Evolutionary conservation across 2,888 invertebrate species (phyloP), one percentile per base, ranked within the genome.

Genomic region (Cecidostiba fungosa): DNA sequence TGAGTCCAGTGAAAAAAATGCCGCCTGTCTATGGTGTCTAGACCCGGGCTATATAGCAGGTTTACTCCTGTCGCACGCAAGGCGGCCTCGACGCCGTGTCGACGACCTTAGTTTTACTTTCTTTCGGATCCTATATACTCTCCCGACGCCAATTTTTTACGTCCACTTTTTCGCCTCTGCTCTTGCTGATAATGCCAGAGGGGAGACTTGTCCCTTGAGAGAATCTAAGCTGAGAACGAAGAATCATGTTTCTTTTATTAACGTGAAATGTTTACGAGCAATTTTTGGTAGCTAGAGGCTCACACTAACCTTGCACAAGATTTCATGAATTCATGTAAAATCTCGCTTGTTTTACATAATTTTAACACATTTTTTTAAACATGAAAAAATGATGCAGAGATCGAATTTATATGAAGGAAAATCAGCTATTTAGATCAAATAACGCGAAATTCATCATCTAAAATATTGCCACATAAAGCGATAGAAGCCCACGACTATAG

Each of bases 81-180:
- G n/a, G n/a, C n/a, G 23, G 66, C 23, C 66, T 66, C 39, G 72
- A n/a, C 36, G 72, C 36, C 32, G 72, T 72, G 72, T 72, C 72
- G 72, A 72, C 72, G 72, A 72, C 72, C 72, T 72, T 12, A 43
- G 36, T 43, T 43, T 32, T 39, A 70, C 70, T 32, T 66, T 66
- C 66, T 29, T 66, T 23, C n/a, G 14, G 29, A 59, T 12, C 43
- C 39, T 6, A 39, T 16, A 54, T 16, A 16, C 54, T 54, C 54
- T 23, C 62, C 26, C 12, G 66, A 26, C 29, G 66, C 66, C 26
- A 66, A 66, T 66, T 29, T 26, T 29, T 66, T 66, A 14, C 66
- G 14, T 29, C 29, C 29, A 14, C 29, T 14, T 23, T 23, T 59
- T 66, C 66, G 66, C n/a, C 14, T n/a, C 54, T 16, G 5, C 19